Percentiles rank a stretch among this genome's conserved stretches.
Evolutionary conservation across 2,113 vertebrate species (phyloP).

Genomic region (Cheirogaleus medius): DNA sequence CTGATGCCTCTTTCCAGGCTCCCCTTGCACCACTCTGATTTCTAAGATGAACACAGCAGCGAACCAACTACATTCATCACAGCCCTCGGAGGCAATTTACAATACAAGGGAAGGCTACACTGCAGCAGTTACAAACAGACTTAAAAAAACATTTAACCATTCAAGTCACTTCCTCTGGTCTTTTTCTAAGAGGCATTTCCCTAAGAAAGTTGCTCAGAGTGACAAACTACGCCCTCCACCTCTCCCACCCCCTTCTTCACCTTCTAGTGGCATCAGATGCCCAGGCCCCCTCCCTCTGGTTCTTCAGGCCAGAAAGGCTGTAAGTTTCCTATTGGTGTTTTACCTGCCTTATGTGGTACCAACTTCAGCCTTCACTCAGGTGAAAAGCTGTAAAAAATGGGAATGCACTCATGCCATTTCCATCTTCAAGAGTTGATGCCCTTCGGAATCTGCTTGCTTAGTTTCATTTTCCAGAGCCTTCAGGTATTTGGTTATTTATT

Average conservation of each 20-base stretch:
- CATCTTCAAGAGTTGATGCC: background rate
- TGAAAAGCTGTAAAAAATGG: background rate
- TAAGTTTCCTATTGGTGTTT: background rate
- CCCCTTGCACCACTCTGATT: background rate
- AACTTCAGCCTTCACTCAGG: background rate
- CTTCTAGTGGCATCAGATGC: background rate
- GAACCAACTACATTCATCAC: background rate
- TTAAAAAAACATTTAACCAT: background rate
- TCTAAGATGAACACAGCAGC: background rate
- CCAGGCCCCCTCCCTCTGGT: background rate
- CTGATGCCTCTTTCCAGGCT: background rate
- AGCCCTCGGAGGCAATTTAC: background rate
- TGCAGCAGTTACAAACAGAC: background rate
- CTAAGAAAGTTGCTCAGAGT: background rate
- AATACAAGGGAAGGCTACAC: fast-evolving
- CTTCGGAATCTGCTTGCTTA: background rate
- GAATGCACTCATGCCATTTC: background rate
- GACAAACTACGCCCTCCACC: too few species aligned
- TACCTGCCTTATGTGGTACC: too few species aligned
- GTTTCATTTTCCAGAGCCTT: background rate
- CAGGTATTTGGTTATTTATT: background rate
- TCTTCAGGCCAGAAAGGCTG: background rate
- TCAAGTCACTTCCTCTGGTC: background rate
- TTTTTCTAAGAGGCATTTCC: background rate
- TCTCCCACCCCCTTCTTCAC: background rate